Base-by-base conservation (phyloP, 2,888 invertebrate species). In the Galerucella calmariensis region DNA sequence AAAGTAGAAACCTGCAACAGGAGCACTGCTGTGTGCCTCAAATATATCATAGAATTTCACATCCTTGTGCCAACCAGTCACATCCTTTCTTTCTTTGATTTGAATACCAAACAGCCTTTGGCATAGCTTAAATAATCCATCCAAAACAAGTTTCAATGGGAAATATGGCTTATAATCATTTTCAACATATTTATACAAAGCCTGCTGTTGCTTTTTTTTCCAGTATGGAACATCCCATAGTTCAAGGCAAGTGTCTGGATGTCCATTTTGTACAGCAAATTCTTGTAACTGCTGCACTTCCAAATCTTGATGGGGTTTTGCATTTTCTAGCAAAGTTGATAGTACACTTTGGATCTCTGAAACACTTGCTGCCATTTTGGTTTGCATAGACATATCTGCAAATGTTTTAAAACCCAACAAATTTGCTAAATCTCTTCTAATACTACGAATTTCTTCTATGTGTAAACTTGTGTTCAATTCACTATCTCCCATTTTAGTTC, bases 151-250 rank as follows among this genome's bases (percentile, higher is more conserved):
- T 0, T 93, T 92, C 8, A 97, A 86, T 0, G 96, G 95, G 83
- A 98, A 97, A 87, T 94, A 97, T 84, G 95, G 92, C 27, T 92
- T 89, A 12, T 95, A 89, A 80, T 91, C 89, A 77, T 93, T 91
- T 79, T 95, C 94, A 82, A 94, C 92, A 79, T 92, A 91, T 70
- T 92, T 90, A 82, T 90, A 94, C 11, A 93, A 84, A 0, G 90
- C 88, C 83, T 90, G 89, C 79, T 91, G 90, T 79, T 96, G 94
- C 85, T 94, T 94, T 79, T 95, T 90, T 81, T 92, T 91, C 95
- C 96, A 98, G 85, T 94, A 98, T 1, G 94, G 91, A 63, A 98
- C 89, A 87, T 98, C 98, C 92, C 95, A 97, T 66, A 92, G 88
- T 80, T 94, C 92, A 27, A 97, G 86, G 69, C 65, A 70, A 10